Base-by-base conservation (phyloP, 2,113 vertebrate genomes). In the Syngnathus typhle region DNA sequence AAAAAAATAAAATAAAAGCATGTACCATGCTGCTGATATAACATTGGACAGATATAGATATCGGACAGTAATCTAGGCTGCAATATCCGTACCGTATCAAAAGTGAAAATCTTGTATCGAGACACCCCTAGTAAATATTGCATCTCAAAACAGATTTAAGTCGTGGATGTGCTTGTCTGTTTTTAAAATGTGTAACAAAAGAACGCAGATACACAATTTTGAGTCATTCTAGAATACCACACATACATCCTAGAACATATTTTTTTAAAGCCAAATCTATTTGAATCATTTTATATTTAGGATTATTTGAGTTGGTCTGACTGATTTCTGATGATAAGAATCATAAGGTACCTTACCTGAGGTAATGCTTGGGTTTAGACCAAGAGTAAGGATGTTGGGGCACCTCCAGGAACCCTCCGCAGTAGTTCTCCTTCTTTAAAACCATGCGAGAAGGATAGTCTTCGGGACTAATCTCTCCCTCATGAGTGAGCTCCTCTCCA, bases 331-430 rank as follows among this genome's bases (percentile, higher is more conserved):
- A 37, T 49, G n/a, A 62, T 39, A 36, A 54, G 12, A 9, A n/a
- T 10, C 8, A n/a, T 52, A 38, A 16, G 52, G n/a, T 7, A 68
- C 92, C 83, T 32, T 88, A 98, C 96, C 96, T 98, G 92, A 94
- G 75, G 74, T 95, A 96, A 69, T 95, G 88, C 88, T 95, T 96
- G 82, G 95, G 95, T 88, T 95, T 94, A 70, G 92, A 92, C 96
- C 96, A 98, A 44, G 91, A 91, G 85, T 94, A 98, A 0, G 94
- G 92, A 71, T 93, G 91, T 84, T 95, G 95, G 0, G 96, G 96
- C 68, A 98, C 95, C 0, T 95, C 94, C 77, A 98, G 90, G 78
- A 94, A 98, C 70, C 95, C 94, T 67, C 94, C 94, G 0, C 95
- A 95, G 84, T 95, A 96, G 80, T 87, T 90, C 70, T 95, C 94